A percentile compares a stretch with the other conserved stretches of the same genome.
These are phyloP conservation scores for Drosophila acutilabella DNA, from an alignment of 2,888 invertebrate genomes.

Conservation along the genomic window DNA sequence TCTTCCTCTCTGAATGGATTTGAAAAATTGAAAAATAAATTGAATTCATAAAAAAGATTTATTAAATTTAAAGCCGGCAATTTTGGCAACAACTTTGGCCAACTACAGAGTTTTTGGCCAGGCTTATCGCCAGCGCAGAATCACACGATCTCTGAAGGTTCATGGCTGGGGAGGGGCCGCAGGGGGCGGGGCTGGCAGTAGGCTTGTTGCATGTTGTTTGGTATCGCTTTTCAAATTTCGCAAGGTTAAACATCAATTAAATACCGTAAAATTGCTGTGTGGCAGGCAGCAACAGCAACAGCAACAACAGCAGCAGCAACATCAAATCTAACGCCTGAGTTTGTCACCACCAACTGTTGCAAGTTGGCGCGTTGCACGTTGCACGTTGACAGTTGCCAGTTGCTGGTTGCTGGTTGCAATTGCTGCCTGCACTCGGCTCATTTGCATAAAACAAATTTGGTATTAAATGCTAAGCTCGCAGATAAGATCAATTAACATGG, in stretches of 20 bases:
- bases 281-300: constrained; percentile 55
- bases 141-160: constrained; percentile 53
- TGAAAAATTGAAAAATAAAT: constrained; percentile 78
- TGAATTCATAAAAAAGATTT: constrained; percentile 75
- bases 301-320: constrained; percentile 41
- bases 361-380: constrained; percentile 24
- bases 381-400: constrained; percentile 27
- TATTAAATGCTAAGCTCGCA: constrained; percentile 80
- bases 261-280: constrained; percentile 60
- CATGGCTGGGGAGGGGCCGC: constrained; percentile 11
- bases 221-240: constrained; percentile 53
- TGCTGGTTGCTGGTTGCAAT: not conserved
- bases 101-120: constrained; percentile 31
- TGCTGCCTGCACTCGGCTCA: constrained; percentile 62
- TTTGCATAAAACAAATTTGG: constrained; percentile 84
- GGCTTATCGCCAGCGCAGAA: constrained; percentile 68
- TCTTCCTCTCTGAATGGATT: constrained; percentile 30
- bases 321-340: constrained; percentile 66
- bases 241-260: constrained; percentile 81
- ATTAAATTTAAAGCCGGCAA: constrained; percentile 68
- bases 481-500: constrained; percentile 79
- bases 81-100: constrained; percentile 58
- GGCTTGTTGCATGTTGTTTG: constrained; percentile 55
- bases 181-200: constrained; percentile 18
- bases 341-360: constrained; percentile 67